A percentile compares a stretch with the other conserved stretches of the same genome.
Evolutionary conservation across 2,888 invertebrate species (phyloP).

Genomic region (Synergus gifuensis): DNA sequence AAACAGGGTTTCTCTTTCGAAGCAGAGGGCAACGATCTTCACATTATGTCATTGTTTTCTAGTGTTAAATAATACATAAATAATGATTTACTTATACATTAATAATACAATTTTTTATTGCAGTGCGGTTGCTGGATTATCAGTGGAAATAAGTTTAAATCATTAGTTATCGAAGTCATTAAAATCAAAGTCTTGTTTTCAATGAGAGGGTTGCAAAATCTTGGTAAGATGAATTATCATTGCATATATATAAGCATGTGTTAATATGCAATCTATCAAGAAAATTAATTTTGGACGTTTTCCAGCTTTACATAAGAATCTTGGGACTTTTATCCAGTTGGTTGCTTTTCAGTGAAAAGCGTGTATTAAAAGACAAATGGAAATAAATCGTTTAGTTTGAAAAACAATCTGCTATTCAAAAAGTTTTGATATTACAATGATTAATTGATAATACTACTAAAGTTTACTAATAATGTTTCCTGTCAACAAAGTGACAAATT

Average conservation of each 20-base stretch:
- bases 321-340: constrained; percentile 7
- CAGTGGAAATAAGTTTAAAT: neutral
- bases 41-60: neutral
- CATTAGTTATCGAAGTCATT: neutral
- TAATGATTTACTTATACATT: too few relatives aligned
- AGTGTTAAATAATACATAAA: too few relatives aligned
- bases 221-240: neutral
- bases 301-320: neutral
- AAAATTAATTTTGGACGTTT: constrained; percentile 6
- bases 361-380: neutral
- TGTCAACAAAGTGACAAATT: constrained; percentile 11
- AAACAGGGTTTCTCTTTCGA: constrained; percentile 22
- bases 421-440: neutral
- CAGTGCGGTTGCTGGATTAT: neutral
- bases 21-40: neutral
- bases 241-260: neutral
- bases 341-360: neutral
- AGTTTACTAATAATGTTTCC: constrained; percentile 16
- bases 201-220: neutral
- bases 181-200: neutral
- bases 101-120: neutral
- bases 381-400: constrained; percentile 1
- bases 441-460: neutral
- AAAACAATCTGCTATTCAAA: neutral
- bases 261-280: neutral